Percentiles rank a stretch among this genome's conserved stretches.
phyloP scores from a whole-genome alignment of 2,888 invertebrate genomes.

The Polymixis flavicincta region DNA sequence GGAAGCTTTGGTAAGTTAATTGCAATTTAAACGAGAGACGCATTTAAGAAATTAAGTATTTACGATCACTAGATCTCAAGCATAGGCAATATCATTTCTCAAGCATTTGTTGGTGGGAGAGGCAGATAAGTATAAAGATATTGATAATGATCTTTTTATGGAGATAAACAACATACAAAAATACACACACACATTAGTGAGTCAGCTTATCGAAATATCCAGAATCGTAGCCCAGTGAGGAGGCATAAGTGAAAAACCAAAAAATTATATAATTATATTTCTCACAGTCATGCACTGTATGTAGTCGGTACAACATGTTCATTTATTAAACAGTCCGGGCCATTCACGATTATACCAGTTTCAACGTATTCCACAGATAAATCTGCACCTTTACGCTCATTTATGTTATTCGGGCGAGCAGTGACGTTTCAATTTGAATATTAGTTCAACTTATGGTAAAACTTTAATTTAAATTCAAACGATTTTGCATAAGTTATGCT shows the following conservation, averaged over 20 bases:
- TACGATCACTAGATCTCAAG: neutral
- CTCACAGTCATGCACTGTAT: neutral
- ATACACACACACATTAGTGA: too few relatives aligned
- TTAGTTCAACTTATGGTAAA: neutral
- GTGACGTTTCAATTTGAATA: neutral
- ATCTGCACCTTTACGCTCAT: constrained; percentile 1
- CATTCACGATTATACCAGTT: constrained; percentile 31
- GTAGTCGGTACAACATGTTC: constrained; percentile 25
- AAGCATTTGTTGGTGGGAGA: neutral
- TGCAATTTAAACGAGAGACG: neutral
- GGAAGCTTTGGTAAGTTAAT: constrained; percentile 90
- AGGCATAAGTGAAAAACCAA: too few relatives aligned
- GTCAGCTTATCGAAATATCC: neutral
- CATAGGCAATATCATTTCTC: neutral
- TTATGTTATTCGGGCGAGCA: neutral
- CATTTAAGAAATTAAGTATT: too few relatives aligned
- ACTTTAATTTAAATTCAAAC: neutral
- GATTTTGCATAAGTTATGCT: neutral
- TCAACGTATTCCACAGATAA: neutral
- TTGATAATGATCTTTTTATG: neutral
- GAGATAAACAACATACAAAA: too few relatives aligned
- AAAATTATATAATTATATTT: neutral
- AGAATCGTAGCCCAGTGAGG: too few relatives aligned
- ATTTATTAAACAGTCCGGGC: constrained; percentile 8
- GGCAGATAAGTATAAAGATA: neutral